Percentiles rank a stretch among this genome's conserved stretches.
These are phyloP conservation scores for Crocodylus rhombifer DNA, from an alignment of 2,797 vertebrate genomes.

Conservation along the genomic window DNA sequence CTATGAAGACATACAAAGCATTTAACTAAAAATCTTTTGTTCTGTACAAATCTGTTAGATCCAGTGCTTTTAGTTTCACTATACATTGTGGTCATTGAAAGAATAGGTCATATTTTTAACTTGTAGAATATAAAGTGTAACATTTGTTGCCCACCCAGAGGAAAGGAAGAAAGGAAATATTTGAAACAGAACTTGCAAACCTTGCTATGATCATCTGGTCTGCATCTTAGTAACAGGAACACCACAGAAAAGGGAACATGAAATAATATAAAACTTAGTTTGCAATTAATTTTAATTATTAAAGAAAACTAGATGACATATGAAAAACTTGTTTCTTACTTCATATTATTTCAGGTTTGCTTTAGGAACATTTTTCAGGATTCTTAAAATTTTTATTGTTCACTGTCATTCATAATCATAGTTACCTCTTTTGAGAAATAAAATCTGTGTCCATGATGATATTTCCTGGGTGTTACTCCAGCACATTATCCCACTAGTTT, in stretches of 20 bases:
- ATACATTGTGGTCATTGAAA: background rate
- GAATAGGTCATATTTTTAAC: background rate
- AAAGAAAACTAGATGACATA: background rate
- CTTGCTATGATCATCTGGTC: slow-evolving; percentile 28
- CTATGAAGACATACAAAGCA: slow-evolving; percentile 46
- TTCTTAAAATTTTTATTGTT: background rate
- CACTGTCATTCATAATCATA: background rate
- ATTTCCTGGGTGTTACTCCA: background rate
- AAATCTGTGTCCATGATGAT: background rate
- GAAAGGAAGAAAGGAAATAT: background rate
- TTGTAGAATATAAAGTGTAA: slow-evolving; percentile 36
- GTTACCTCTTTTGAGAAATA: background rate
- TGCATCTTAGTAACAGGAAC: background rate
- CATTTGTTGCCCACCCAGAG: slow-evolving; percentile 19
- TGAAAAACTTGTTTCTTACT: background rate
- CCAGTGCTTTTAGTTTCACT: background rate
- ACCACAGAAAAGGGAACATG: slow-evolving; percentile 39
- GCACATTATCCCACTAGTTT: background rate
- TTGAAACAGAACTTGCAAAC: slow-evolving; percentile 16
- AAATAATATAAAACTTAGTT: slow-evolving; percentile 15
- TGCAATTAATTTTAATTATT: slow-evolving; percentile 18
- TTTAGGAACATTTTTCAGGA: slow-evolving; percentile 5
- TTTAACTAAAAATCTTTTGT: slow-evolving; percentile 15
- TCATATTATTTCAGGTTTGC: slow-evolving; percentile 23
- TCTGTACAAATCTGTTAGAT: slow-evolving; percentile 6